Evolutionary conservation across 2,113 vertebrate species (phyloP), one percentile per base, ranked within the genome.

Genomic region (Corythornis madagascariensis): DNA sequence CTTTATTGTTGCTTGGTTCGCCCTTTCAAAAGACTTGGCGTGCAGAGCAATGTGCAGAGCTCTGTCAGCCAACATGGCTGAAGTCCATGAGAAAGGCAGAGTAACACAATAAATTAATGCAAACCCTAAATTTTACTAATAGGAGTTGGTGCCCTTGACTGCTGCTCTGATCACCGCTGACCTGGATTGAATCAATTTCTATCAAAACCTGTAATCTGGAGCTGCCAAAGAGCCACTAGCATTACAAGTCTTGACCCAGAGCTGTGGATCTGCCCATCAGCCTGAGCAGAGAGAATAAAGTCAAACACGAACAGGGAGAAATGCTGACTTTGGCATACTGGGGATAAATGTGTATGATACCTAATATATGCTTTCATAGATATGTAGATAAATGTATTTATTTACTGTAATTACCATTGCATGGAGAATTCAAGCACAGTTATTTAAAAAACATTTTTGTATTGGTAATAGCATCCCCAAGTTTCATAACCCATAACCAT

Each of bases 401-500:
- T 75, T 90, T 86, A 31, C 76, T 76, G 31, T 40, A 52, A 93
- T 56, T 45, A 59, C 8, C 9, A 21, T 4, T 14, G 43, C 83
- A 67, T 2, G 3, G 56, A 1, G 0, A 85, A 35, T 55, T 33
- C 53, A 42, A 74, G 72, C 12, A 55, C 12, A 55, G 61, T 56
- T 83, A 11, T n/a, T 90, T 55, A 13, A 10, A 60, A 83, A 76
- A 35, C 22, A 21, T 56, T 79, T 80, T 57, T 10, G 10, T 10
- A 22, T 6, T 15, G 18, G 43, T 65, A 77, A 2, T 33, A 19
- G 52, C 7, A 75, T 31, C 71, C 53, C 20, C 22, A 53, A 43
- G 69, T 24, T 43, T 50, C 50, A 8, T 25, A 59, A 42, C 10
- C 0, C 50, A 8, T 25, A 59, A 42, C 10, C 0, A 0, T 43